Percentiles rank a stretch among this genome's conserved stretches.
phyloP scores from a whole-genome alignment of 2,113 vertebrate species.

The Peromyscus maniculatus region DNA sequence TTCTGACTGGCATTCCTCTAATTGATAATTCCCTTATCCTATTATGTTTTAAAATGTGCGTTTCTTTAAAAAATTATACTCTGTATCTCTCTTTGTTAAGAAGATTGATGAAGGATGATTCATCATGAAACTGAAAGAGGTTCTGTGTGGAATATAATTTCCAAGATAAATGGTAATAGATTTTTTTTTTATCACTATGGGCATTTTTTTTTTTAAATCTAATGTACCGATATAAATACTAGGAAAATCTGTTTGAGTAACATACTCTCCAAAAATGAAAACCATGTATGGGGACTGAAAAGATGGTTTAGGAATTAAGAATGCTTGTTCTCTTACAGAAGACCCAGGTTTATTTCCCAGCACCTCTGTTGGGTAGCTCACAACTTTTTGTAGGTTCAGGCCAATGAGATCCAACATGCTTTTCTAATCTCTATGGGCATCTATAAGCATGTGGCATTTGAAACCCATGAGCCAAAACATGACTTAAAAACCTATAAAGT shows the following conservation, averaged over 20 bases:
- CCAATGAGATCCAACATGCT: too few species aligned
- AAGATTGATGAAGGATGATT: conserved; percentile 33
- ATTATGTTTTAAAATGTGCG: conserved; percentile 39
- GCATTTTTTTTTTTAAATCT: conserved; percentile 64
- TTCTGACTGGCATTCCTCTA: conserved; percentile 24
- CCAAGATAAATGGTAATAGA: conserved; percentile 52
- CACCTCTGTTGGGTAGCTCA: neutral
- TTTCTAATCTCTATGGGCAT: neutral
- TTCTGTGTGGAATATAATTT: conserved; percentile 51
- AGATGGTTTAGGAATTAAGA: neutral
- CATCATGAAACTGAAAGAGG: conserved; percentile 52
- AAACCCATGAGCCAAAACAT: neutral
- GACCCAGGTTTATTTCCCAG: neutral
- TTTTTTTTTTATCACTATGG: conserved; percentile 60
- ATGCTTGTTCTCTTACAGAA: neutral
- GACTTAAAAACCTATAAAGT: neutral
- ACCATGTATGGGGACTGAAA: neutral
- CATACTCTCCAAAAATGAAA: conserved; percentile 40
- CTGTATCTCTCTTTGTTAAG: conserved; percentile 38
- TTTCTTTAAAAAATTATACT: neutral
- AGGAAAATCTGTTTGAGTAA: conserved; percentile 37
- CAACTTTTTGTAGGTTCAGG: neutral
- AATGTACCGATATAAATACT: neutral
- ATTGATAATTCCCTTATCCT: conserved; percentile 45
- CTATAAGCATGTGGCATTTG: neutral